Evolutionary conservation across 2,888 invertebrate genomes (phyloP).

Genomic region (Tipula lateralis): DNA sequence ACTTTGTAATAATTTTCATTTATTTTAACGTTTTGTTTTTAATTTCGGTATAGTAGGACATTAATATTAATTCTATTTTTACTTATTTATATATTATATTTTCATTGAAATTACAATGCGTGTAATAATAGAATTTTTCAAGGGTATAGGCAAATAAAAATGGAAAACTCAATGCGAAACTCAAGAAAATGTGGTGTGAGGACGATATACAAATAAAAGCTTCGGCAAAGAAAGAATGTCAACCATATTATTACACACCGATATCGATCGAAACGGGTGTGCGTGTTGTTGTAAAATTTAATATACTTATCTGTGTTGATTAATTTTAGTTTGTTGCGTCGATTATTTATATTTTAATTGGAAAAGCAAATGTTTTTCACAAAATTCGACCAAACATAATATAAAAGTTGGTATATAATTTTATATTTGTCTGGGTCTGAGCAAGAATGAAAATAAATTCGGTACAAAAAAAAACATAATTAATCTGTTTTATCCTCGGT

Average conservation of each 20-base stretch:
- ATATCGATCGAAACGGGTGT: not conserved
- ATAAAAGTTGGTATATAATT: not conserved
- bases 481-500: not conserved
- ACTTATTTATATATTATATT: not conserved
- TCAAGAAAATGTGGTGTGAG: not conserved
- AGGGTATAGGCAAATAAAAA: not conserved
- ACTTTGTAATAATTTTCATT: not conserved
- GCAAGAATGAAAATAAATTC: not conserved
- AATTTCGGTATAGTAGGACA: not conserved
- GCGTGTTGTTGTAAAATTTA: not conserved
- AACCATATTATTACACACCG: not conserved
- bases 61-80: conserved; percentile 11
- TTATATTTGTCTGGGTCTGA: not conserved
- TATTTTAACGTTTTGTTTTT: not conserved
- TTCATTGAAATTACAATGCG: not conserved
- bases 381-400: not conserved
- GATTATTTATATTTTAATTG: conserved; percentile 9
- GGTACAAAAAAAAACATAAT: not conserved
- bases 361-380: not conserved
- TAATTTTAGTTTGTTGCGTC: not conserved
- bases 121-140: not conserved
- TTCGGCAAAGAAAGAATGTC: not conserved
- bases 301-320: not conserved
- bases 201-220: not conserved
- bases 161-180: not conserved